Conservation (phyloP, 2,888 invertebrate genomes). For the Amphipoea oculea region DNA sequence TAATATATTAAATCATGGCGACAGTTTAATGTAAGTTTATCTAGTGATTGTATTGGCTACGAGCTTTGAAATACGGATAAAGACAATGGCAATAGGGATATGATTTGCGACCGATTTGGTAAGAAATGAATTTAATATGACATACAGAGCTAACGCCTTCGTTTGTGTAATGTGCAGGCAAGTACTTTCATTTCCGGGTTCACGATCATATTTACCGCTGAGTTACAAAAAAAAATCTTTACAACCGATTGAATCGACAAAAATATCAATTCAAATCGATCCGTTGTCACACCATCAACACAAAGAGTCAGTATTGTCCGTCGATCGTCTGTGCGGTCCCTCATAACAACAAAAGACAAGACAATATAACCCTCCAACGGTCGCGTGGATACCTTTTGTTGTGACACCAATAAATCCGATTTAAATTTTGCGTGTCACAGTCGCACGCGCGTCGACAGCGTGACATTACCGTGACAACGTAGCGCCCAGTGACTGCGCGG, state of each 20-base stretch:
- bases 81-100: constrained; percentile 25
- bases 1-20: constrained; percentile 44
- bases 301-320: constrained; percentile 31
- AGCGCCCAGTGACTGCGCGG: constrained; percentile 74
- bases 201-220: not conserved
- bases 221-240: constrained; percentile 9
- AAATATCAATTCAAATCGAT: constrained; percentile 27
- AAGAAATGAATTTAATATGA: constrained; percentile 4
- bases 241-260: constrained; percentile 2
- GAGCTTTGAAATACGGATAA: constrained; percentile 23
- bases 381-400: constrained; percentile 65
- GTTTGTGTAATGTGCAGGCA: not conserved
- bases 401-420: constrained; percentile 79
- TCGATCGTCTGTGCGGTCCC: constrained; percentile 17
- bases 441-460: constrained; percentile 78
- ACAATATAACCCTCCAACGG: constrained; percentile 62
- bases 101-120: constrained; percentile 14
- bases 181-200: not conserved
- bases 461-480: constrained; percentile 79
- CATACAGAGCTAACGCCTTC: not conserved
- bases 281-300: constrained; percentile 1
- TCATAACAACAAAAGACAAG: constrained; percentile 56
- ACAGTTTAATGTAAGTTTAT: constrained; percentile 40
- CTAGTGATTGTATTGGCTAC: constrained; percentile 38
- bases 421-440: constrained; percentile 83